Conservation (phyloP, 2,113 vertebrate species). For the Gasterosteus aculeatus region DNA sequence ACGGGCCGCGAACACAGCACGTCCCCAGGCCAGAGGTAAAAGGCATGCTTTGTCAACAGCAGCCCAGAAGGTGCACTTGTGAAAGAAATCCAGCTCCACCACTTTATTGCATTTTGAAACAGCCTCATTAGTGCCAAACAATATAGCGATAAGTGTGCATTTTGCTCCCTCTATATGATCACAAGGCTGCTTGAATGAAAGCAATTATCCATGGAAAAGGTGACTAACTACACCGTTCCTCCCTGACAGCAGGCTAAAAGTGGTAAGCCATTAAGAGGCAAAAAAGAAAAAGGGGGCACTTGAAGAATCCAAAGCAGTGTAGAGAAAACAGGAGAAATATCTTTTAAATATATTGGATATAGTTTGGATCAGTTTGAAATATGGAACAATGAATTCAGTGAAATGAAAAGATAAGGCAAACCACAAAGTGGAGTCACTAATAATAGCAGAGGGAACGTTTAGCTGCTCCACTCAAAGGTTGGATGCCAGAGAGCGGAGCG, state of each 20-base stretch:
- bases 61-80: slow-evolving; percentile 18
- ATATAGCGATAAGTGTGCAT: slow-evolving; percentile 55
- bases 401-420: neutral
- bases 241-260: slow-evolving; percentile 54
- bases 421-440: slow-evolving; percentile 3
- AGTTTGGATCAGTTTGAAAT: slow-evolving; percentile 10
- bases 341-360: slow-evolving; percentile 12
- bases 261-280: slow-evolving; percentile 34
- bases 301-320: slow-evolving; percentile 26
- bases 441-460: neutral
- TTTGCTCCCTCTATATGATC: slow-evolving; percentile 54
- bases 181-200: slow-evolving; percentile 62
- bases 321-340: neutral
- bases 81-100: slow-evolving; percentile 46
- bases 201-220: slow-evolving; percentile 68
- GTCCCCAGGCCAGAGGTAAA: slow-evolving; percentile 25
- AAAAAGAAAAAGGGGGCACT: slow-evolving; percentile 27
- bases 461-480: slow-evolving; percentile 8
- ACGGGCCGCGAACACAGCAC: slow-evolving; percentile 2
- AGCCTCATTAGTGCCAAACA: slow-evolving; percentile 68
- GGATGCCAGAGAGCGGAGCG: neutral
- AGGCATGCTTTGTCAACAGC: slow-evolving; percentile 15
- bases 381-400: neutral
- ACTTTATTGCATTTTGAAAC: slow-evolving; percentile 46
- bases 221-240: slow-evolving; percentile 64